A percentile compares a stretch with the other conserved stretches of the same genome.
These are phyloP conservation scores for Vulpes lagopus DNA, from an alignment of 2,113 vertebrate genomes.

Conservation along the genomic window DNA sequence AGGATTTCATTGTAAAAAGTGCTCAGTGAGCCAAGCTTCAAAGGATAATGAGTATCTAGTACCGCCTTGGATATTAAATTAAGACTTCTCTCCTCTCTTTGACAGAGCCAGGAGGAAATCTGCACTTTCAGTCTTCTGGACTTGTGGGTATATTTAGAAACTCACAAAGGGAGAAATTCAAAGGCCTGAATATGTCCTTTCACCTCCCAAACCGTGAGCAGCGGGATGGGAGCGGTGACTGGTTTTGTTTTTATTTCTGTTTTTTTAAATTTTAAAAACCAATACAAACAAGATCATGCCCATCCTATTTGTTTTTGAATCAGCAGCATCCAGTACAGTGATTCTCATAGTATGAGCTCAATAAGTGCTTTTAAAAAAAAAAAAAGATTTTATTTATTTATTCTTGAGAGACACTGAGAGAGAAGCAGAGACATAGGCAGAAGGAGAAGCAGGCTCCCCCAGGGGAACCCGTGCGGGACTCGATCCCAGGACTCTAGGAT, in stretches of 20 bases:
- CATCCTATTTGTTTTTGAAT: neutral
- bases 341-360: neutral
- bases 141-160: neutral
- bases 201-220: neutral
- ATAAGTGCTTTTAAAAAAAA: too few relatives aligned
- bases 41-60: neutral
- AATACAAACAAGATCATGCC: neutral
- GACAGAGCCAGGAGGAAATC: neutral
- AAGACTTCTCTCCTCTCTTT: constrained; percentile 1
- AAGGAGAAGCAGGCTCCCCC: too few relatives aligned
- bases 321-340: neutral
- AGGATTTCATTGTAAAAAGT: neutral
- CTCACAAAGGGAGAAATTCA: neutral
- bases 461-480: too few relatives aligned
- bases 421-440: too few relatives aligned
- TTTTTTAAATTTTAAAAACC: neutral
- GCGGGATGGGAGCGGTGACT: neutral
- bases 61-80: constrained; percentile 3
- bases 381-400: too few relatives aligned
- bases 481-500: too few relatives aligned
- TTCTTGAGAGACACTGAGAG: too few relatives aligned
- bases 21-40: neutral
- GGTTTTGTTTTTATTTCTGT: neutral
- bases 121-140: neutral
- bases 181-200: neutral